A percentile compares a stretch with the other conserved stretches of the same genome.
These are phyloP conservation scores for Campoplex capitator DNA, from an alignment of 2,888 invertebrate species.

Conservation along the genomic window DNA sequence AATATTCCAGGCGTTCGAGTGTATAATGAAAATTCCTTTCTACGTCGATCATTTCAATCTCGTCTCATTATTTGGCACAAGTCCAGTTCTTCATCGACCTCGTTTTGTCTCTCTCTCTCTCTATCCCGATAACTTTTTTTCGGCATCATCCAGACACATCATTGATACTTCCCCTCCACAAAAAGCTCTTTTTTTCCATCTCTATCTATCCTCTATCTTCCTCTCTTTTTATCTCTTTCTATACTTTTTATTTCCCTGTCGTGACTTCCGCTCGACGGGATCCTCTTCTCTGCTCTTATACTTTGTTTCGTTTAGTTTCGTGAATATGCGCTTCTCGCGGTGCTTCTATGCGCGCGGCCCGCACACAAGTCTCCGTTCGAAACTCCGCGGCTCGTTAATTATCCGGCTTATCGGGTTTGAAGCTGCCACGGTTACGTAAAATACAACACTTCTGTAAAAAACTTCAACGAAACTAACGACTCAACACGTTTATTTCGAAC, in stretches of 20 bases:
- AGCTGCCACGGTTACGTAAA: constrained; percentile 62
- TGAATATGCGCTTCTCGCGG: constrained; percentile 16
- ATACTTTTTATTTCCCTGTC: neutral
- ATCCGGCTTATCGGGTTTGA: constrained; percentile 64
- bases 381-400: constrained; percentile 66
- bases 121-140: constrained; percentile 28
- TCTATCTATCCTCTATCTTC: constrained; percentile 14
- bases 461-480: constrained; percentile 34
- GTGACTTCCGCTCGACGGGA: constrained; percentile 54
- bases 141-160: constrained; percentile 28
- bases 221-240: neutral
- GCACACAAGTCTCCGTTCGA: constrained; percentile 56
- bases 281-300: constrained; percentile 13
- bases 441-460: constrained; percentile 32
- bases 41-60: constrained; percentile 34
- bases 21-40: constrained; percentile 64
- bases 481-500: constrained; percentile 35
- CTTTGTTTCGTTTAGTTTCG: constrained; percentile 29
- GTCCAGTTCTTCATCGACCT: constrained; percentile 53
- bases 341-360: constrained; percentile 42
- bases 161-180: neutral
- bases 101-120: constrained; percentile 8
- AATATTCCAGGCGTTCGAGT: constrained; percentile 61
- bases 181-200: neutral
- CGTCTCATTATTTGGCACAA: constrained; percentile 58